phyloP scores from a whole-genome alignment of 2,797 vertebrate species.

The Megaceryle alcyon region DNA sequence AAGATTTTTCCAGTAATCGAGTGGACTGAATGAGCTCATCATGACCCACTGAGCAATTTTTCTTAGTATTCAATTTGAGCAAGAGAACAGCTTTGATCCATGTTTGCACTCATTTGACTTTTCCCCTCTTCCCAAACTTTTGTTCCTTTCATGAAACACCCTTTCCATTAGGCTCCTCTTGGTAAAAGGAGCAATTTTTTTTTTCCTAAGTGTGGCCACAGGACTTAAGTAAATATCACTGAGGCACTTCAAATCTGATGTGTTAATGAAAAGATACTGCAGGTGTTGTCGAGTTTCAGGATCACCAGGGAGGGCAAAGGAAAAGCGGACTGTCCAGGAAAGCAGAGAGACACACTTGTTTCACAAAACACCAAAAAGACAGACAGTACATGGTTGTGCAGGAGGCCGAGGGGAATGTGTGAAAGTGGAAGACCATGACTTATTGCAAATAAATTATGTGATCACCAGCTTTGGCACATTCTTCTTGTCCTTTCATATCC shows the following conservation, averaged over 20 bases:
- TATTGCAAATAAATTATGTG: slow-evolving; percentile 9
- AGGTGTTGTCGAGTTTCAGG: neutral
- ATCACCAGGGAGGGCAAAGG: neutral
- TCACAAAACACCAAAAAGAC: neutral
- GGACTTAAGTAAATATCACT: slow-evolving; percentile 13
- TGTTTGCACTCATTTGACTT: slow-evolving; percentile 59
- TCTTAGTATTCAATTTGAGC: slow-evolving; percentile 48
- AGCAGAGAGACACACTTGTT: fast-evolving
- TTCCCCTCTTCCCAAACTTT: slow-evolving; percentile 45
- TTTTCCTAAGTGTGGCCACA: neutral
- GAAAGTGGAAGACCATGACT: slow-evolving; percentile 27
- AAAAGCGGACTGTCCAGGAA: neutral
- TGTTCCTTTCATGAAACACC: slow-evolving; percentile 31
- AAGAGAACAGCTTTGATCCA: slow-evolving; percentile 37
- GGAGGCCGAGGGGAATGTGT: neutral
- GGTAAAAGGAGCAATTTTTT: slow-evolving; percentile 16
- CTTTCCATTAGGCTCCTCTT: neutral
- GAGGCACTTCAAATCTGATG: neutral
- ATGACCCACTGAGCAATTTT: slow-evolving; percentile 63
- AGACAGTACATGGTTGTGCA: neutral
- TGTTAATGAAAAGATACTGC: neutral
- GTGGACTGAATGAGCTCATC: slow-evolving; percentile 66
- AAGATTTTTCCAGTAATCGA: slow-evolving; percentile 70
- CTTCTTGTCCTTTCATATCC: neutral
- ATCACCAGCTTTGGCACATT: neutral